Evolutionary conservation across 2,113 vertebrate species (phyloP).

Genomic region (Campylorhamphus procurvoides): DNA sequence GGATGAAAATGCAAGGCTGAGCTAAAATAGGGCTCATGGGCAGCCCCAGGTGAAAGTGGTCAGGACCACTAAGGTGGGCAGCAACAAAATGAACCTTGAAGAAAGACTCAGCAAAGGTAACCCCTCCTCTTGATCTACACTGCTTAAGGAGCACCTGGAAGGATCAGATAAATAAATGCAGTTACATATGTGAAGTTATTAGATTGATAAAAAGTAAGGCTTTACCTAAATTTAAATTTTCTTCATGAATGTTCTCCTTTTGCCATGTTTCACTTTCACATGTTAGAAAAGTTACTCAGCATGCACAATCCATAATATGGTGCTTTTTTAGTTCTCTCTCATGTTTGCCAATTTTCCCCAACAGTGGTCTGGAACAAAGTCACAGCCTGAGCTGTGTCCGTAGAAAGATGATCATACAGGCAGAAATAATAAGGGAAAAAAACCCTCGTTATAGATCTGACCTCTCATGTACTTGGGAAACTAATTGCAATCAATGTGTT

Average conservation of each 20-base stretch:
- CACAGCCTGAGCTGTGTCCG: neutral
- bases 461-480: constrained; percentile 24
- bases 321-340: neutral
- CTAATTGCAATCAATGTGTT: constrained; percentile 63
- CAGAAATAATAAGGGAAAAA: constrained; percentile 4
- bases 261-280: neutral
- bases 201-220: neutral
- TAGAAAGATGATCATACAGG: neutral
- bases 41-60: neutral
- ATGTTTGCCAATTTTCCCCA: neutral
- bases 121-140: neutral
- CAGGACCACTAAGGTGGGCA: neutral
- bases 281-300: neutral
- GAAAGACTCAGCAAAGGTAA: neutral
- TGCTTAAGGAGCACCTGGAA: neutral
- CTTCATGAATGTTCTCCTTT: neutral
- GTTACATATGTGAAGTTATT: neutral
- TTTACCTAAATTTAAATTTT: neutral
- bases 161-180: neutral
- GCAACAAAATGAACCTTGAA: neutral
- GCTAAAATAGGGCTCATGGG: neutral
- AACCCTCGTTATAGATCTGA: constrained; percentile 23
- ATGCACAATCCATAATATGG: neutral
- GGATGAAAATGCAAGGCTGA: neutral
- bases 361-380: neutral